These are phyloP conservation scores for Fringilla coelebs DNA, from an alignment of 2,797 vertebrate species.

Conservation along the genomic window DNA sequence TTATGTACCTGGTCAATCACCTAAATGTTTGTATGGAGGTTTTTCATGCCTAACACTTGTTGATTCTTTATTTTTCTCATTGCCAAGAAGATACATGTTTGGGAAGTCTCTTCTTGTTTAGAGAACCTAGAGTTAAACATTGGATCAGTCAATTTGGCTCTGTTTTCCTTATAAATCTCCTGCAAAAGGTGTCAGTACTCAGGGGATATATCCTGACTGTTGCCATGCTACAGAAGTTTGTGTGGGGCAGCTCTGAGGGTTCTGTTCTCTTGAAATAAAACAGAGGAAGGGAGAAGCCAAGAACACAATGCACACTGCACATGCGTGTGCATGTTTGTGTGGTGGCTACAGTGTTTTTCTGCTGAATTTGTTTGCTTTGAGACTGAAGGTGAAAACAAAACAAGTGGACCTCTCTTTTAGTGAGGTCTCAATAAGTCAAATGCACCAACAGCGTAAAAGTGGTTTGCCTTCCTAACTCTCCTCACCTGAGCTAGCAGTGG, in stretches of 20 bases:
- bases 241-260: fast-evolving
- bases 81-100: not conserved
- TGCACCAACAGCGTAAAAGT: not conserved
- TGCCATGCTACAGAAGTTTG: not conserved
- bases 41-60: not conserved
- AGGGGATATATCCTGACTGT: not conserved
- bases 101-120: not conserved
- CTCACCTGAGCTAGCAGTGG: not conserved
- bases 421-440: not conserved
- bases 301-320: not conserved
- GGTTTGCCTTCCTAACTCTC: not conserved
- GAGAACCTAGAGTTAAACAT: not conserved
- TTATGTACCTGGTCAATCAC: not conserved
- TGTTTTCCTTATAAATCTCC: not conserved
- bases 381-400: not conserved
- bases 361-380: not conserved
- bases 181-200: not conserved
- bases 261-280: not conserved
- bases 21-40: not conserved
- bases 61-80: not conserved
- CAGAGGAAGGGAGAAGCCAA: not conserved
- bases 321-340: not conserved
- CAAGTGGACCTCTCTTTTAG: not conserved
- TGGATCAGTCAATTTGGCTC: not conserved
- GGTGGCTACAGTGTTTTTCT: not conserved